These are phyloP conservation scores for Chlamydotis undulata DNA, from an alignment of 2,113 vertebrate genomes.

Conservation along the genomic window DNA sequence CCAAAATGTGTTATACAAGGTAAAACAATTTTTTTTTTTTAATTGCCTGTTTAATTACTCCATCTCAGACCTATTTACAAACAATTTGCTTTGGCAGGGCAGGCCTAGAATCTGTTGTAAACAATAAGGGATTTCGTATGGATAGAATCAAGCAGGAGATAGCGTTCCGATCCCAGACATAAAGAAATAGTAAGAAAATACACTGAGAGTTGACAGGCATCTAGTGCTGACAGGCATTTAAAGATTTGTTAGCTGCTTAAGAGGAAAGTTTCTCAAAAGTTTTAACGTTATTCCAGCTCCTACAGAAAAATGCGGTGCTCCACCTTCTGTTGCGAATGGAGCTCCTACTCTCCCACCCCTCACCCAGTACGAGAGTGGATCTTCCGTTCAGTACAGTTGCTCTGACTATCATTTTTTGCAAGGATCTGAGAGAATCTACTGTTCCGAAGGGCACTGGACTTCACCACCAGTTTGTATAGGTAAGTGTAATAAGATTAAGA, in stretches of 20 bases:
- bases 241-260: not conserved
- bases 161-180: not conserved
- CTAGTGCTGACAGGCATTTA: not conserved
- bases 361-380: constrained; percentile 63
- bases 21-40: constrained; percentile 9
- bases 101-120: not conserved
- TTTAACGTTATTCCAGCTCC: constrained; percentile 12
- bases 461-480: constrained; percentile 72
- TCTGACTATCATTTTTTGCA: constrained; percentile 69
- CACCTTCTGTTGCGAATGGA: constrained; percentile 72
- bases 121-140: not conserved
- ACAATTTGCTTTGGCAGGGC: not conserved
- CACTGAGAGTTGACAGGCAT: not conserved
- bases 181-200: not conserved
- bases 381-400: constrained; percentile 71
- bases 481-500: constrained; percentile 1
- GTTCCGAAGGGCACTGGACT: constrained; percentile 70
- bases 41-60: not conserved
- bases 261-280: not conserved
- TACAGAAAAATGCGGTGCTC: constrained; percentile 59
- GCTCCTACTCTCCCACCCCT: not conserved
- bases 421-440: constrained; percentile 62
- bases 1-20: constrained; percentile 73
- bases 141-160: not conserved
- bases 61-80: not conserved